These are phyloP conservation scores for Scelioninae gen. 1 DNA, from an alignment of 2,888 invertebrate species.

Conservation along the genomic window DNA sequence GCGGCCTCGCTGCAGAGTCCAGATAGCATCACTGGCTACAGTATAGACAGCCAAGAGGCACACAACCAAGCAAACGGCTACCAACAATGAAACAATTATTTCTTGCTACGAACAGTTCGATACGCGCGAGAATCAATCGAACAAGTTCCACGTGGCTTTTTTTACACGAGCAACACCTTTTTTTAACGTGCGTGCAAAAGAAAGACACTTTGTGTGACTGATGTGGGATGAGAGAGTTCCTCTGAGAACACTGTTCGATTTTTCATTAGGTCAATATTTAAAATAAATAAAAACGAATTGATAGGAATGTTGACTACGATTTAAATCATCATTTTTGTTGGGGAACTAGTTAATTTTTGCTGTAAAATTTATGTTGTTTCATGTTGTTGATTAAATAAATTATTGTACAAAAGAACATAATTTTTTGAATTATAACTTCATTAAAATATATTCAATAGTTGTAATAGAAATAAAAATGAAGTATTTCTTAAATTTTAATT, in stretches of 20 bases:
- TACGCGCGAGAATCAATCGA: slow-evolving; percentile 47
- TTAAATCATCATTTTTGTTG: slow-evolving; percentile 28
- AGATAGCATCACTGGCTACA: slow-evolving; percentile 88
- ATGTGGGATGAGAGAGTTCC: slow-evolving; percentile 18
- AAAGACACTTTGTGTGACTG: slow-evolving; percentile 1
- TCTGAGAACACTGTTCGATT: slow-evolving; percentile 47
- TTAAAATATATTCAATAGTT: no score
- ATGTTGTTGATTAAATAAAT: no score
- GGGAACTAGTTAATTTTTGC: neutral
- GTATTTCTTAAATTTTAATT: no score
- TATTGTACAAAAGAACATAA: no score
- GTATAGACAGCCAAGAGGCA: slow-evolving; percentile 83
- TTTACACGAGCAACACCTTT: slow-evolving; percentile 27
- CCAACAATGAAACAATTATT: slow-evolving; percentile 79
- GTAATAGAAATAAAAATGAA: no score
- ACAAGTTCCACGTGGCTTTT: slow-evolving; percentile 28
- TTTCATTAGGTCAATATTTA: slow-evolving; percentile 44
- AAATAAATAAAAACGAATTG: slow-evolving; percentile 32
- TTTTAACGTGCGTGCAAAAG: slow-evolving; percentile 25
- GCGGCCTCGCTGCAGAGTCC: slow-evolving; percentile 90
- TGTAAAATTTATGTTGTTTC: neutral
- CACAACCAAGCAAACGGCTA: slow-evolving; percentile 81
- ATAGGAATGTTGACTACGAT: slow-evolving; percentile 47
- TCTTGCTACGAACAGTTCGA: slow-evolving; percentile 60
- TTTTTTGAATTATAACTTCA: no score